Conservation (phyloP, 2,888 invertebrate species). For the Euzetes globulus region DNA sequence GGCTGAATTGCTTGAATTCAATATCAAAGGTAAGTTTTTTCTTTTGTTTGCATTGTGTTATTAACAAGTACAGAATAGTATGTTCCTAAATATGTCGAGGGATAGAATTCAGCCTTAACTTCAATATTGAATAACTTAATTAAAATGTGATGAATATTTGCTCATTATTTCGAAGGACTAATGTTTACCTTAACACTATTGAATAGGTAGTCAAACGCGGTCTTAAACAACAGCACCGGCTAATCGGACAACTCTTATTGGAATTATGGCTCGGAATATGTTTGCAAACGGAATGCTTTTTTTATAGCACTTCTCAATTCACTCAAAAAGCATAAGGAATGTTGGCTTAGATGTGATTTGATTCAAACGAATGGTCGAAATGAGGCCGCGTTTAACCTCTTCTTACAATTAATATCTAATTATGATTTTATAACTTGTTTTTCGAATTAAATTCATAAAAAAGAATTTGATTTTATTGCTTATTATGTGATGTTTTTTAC, state of each 20-base stretch:
- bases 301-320: background rate
- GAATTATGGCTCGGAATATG: background rate
- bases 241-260: constrained; percentile 22
- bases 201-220: constrained; percentile 13
- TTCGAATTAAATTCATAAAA: no score
- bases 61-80: background rate
- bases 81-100: background rate
- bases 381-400: background rate
- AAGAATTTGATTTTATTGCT: background rate
- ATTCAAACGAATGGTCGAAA: background rate
- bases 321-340: background rate
- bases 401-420: background rate
- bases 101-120: background rate
- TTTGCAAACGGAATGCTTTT: background rate
- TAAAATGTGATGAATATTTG: background rate
- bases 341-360: constrained; percentile 7
- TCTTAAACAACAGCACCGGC: constrained; percentile 7
- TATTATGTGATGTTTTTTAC: background rate
- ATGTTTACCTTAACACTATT: no score
- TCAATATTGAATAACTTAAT: no score
- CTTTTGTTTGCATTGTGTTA: background rate
- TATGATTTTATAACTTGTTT: background rate
- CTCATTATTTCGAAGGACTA: no score
- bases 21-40: background rate
- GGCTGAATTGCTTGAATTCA: background rate